Percentiles rank a stretch among this genome's conserved stretches.
phyloP scores from a whole-genome alignment of 2,888 invertebrate genomes.

The Hirtodrosophila trivittata region DNA sequence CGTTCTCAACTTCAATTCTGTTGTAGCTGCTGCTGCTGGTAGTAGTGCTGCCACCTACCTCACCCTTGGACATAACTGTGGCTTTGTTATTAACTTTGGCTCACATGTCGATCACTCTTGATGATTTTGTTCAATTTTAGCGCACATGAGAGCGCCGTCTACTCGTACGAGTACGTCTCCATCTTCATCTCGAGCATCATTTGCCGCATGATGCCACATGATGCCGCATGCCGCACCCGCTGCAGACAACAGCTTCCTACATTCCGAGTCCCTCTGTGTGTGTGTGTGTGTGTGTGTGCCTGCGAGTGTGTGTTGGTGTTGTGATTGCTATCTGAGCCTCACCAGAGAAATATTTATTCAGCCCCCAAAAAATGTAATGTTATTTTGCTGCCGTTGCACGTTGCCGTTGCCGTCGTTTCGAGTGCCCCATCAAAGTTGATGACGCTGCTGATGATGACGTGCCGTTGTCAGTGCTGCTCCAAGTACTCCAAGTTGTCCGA shows the following conservation, averaged over 20 bases:
- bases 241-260: constrained; percentile 53
- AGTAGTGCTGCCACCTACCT: constrained; percentile 7
- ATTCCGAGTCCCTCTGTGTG: constrained; percentile 48
- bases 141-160: constrained; percentile 78
- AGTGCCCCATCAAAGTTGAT: constrained; percentile 68
- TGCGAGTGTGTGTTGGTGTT: constrained; percentile 54
- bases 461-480: constrained; percentile 54
- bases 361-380: constrained; percentile 76
- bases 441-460: constrained; percentile 73
- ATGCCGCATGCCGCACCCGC: constrained; percentile 23
- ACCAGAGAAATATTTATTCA: constrained; percentile 77
- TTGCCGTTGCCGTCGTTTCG: constrained; percentile 42
- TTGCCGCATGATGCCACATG: background rate
- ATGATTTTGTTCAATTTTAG: constrained; percentile 80
- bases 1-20: constrained; percentile 13
- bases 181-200: constrained; percentile 19
- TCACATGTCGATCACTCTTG: constrained; percentile 81
- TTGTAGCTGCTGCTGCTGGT: constrained; percentile 21
- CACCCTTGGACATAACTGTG: constrained; percentile 24
- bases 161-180: constrained; percentile 46
- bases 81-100: constrained; percentile 81
- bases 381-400: constrained; percentile 48
- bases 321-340: constrained; percentile 68
- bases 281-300: constrained; percentile 7
- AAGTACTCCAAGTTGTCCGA: constrained; percentile 27